Evolutionary conservation across 2,113 vertebrate genomes (phyloP).

Genomic region (Eidolon helvum): DNA sequence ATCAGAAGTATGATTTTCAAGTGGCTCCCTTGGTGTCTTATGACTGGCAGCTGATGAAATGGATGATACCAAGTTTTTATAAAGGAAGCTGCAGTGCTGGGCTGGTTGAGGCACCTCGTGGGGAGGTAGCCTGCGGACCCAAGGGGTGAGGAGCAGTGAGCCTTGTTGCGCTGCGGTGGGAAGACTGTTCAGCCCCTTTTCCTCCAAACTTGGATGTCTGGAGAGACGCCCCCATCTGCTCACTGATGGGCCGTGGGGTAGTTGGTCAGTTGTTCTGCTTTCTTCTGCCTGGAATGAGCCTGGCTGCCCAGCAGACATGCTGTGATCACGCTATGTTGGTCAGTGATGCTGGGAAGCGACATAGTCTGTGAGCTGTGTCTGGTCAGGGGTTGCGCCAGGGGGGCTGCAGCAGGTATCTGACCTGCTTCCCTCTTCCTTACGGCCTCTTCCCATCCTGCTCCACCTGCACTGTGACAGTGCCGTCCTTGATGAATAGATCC

Average conservation of each 20-base stretch:
- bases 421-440: not conserved
- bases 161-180: not conserved
- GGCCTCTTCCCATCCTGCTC: not conserved
- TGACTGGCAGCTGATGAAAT: slow-evolving; percentile 24
- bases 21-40: not conserved
- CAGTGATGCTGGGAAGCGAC: not conserved
- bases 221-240: not conserved
- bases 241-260: not conserved
- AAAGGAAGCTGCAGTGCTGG: not conserved
- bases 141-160: not conserved
- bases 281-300: not conserved
- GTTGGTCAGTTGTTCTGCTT: not conserved
- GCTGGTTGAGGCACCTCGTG: not conserved
- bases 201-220: not conserved
- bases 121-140: not conserved
- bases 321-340: not conserved
- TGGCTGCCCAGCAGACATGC: fast-evolving
- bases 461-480: not conserved
- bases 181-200: not conserved
- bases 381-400: not conserved
- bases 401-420: not conserved
- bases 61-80: not conserved
- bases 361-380: not conserved
- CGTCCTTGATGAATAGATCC: not conserved
- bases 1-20: slow-evolving; percentile 1